A percentile compares a stretch with the other conserved stretches of the same genome.
Conservation (phyloP, 23 tunicate species). For the Halocynthia roretzi region DNA sequence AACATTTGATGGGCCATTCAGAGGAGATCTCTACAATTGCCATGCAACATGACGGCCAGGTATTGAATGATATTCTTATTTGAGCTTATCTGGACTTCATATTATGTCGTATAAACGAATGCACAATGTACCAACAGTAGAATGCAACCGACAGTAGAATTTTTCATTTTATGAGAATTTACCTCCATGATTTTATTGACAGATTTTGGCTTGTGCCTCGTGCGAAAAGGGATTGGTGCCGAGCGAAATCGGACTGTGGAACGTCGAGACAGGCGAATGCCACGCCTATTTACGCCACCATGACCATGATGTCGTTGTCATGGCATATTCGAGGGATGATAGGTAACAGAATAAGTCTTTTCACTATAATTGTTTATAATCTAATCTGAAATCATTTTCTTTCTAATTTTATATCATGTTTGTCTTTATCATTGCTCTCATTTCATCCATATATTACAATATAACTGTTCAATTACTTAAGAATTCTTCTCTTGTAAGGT, state of each 20-base stretch:
- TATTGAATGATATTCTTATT: slow-evolving; percentile 15
- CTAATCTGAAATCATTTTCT: neutral
- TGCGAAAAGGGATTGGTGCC: slow-evolving; percentile 62
- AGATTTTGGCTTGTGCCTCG: slow-evolving; percentile 80
- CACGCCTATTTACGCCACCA: slow-evolving; percentile 53
- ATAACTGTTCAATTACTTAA: neutral
- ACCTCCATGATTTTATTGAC: neutral
- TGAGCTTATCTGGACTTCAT: too few relatives aligned
- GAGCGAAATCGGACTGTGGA: slow-evolving; percentile 68
- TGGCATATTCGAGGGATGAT: slow-evolving; percentile 79
- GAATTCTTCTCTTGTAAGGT: slow-evolving; percentile 15
- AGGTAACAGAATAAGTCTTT: slow-evolving; percentile 19
- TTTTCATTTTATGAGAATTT: neutral
- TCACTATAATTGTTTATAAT: neutral
- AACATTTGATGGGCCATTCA: slow-evolving; percentile 42
- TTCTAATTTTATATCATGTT: neutral
- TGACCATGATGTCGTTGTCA: slow-evolving; percentile 50
- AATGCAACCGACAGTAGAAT: neutral
- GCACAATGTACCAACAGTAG: too few relatives aligned
- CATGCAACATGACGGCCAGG: slow-evolving; percentile 85
- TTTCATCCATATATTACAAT: neutral
- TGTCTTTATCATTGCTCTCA: neutral
- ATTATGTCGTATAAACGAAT: too few relatives aligned
- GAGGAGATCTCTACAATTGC: slow-evolving; percentile 82
- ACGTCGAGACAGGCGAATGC: slow-evolving; percentile 32